phyloP scores from a whole-genome alignment of 2,113 vertebrate genomes.

The Aspidoscelis tigris region DNA sequence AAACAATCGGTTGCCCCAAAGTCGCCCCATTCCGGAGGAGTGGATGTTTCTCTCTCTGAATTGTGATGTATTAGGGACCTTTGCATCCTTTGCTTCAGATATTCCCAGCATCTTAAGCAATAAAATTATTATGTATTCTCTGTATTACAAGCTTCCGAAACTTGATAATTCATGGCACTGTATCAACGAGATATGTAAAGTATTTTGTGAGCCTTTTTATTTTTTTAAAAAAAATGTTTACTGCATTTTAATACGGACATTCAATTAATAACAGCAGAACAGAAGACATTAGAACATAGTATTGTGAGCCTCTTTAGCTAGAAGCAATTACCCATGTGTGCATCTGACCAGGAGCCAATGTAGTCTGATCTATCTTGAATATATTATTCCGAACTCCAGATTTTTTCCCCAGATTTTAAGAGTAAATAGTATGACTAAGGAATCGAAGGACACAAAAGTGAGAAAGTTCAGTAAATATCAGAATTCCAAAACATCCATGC shows the following conservation, averaged over 20 bases:
- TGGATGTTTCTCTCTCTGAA: no score
- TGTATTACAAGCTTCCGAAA: not conserved
- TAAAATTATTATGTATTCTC: not conserved
- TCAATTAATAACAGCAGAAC: no score
- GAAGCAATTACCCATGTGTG: not conserved
- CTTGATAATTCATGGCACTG: not conserved
- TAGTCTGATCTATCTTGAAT: not conserved
- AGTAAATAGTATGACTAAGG: not conserved
- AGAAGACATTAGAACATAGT: no score
- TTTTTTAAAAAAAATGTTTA: no score
- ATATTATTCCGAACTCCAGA: not conserved
- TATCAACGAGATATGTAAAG: not conserved
- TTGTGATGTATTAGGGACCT: no score
- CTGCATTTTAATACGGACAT: no score
- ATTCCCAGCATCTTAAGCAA: not conserved
- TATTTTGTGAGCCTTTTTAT: not conserved
- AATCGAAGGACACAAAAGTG: no score
- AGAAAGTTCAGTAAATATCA: not conserved
- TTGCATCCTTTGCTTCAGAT: not conserved
- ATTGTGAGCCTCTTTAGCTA: not conserved
- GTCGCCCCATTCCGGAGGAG: no score
- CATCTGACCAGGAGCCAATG: not conserved
- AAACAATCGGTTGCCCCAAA: no score
- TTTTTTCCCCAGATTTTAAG: no score
- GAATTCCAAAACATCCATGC: not conserved